These are phyloP conservation scores for Euwallacea fornicatus DNA, from an alignment of 1,140 invertebrate genomes.

Conservation along the genomic window DNA sequence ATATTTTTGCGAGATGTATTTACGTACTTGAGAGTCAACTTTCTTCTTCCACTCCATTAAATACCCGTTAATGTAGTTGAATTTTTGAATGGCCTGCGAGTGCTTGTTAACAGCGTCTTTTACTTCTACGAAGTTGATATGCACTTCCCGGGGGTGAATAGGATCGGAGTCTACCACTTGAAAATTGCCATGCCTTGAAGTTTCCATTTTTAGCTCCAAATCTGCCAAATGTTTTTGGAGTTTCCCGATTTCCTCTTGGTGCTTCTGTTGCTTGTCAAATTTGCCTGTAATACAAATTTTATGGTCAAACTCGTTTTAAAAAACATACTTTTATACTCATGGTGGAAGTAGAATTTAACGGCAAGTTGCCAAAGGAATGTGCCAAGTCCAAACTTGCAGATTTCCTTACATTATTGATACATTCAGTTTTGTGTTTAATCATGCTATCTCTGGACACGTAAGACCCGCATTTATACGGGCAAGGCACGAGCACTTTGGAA, in stretches of 20 bases:
- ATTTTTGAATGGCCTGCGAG: conserved; percentile 15
- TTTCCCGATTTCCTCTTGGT: background rate
- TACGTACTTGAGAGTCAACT: conserved; percentile 17
- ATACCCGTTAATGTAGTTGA: conserved; percentile 13
- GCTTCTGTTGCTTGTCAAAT: background rate
- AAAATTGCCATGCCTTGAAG: too few species aligned
- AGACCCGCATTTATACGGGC: conserved; percentile 65
- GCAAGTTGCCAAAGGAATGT: background rate
- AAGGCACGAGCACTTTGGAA: conserved; percentile 68
- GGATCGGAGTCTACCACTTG: too few species aligned
- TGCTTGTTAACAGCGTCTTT: conserved; percentile 4
- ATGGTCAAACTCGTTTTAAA: background rate
- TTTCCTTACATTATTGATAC: conserved; percentile 52
- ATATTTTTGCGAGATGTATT: background rate
- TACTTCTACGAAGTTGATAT: background rate
- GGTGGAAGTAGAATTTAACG: background rate
- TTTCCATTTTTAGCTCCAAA: background rate
- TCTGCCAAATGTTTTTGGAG: conserved; percentile 2
- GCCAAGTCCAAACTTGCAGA: conserved; percentile 6
- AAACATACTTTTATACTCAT: too few species aligned
- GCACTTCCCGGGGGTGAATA: too few species aligned
- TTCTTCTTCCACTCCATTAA: conserved; percentile 30
- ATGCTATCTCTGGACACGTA: conserved; percentile 65
- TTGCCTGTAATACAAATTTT: background rate
- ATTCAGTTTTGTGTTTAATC: conserved; percentile 61